Percentiles rank a stretch among this genome's conserved stretches.
phyloP scores from a whole-genome alignment of 1,140 invertebrate species.

The Globodera ellingtonae region DNA sequence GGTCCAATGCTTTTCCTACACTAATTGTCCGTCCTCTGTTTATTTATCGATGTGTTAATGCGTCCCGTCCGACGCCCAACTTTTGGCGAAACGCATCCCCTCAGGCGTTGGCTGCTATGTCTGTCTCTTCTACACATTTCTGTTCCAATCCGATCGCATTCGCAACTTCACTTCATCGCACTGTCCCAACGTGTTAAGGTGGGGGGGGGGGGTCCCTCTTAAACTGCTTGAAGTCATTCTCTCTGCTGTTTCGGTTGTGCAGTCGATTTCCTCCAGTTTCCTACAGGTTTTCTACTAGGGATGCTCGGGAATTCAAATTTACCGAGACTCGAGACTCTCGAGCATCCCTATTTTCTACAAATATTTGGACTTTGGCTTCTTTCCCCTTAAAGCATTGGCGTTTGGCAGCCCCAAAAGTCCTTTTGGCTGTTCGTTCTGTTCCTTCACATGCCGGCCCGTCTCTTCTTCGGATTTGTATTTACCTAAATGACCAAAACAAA shows the following conservation, averaged over 20 bases:
- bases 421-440: conserved; percentile 59
- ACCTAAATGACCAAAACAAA: not conserved
- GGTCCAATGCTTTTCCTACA: too few relatives aligned
- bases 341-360: not conserved
- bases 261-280: conserved; percentile 58
- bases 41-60: too few relatives aligned
- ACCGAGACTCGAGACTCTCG: too few relatives aligned
- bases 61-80: too few relatives aligned
- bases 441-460: conserved; percentile 57
- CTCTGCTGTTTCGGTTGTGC: conserved; percentile 30
- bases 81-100: conserved; percentile 30
- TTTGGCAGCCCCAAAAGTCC: conserved; percentile 63
- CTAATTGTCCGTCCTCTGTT: too few relatives aligned
- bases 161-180: conserved; percentile 57
- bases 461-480: conserved; percentile 46
- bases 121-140: conserved; percentile 58
- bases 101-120: conserved; percentile 61
- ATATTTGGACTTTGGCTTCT: not conserved
- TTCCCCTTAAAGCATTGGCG: conserved; percentile 46
- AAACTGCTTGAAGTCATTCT: not conserved
- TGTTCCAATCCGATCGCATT: conserved; percentile 59
- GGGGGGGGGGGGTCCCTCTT: not conserved
- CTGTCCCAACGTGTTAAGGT: conserved; percentile 60
- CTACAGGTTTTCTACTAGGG: conserved; percentile 31
- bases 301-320: too few relatives aligned